Evolutionary conservation across 2,797 vertebrate genomes (phyloP).

Genomic region (Ispidina lecontei): DNA sequence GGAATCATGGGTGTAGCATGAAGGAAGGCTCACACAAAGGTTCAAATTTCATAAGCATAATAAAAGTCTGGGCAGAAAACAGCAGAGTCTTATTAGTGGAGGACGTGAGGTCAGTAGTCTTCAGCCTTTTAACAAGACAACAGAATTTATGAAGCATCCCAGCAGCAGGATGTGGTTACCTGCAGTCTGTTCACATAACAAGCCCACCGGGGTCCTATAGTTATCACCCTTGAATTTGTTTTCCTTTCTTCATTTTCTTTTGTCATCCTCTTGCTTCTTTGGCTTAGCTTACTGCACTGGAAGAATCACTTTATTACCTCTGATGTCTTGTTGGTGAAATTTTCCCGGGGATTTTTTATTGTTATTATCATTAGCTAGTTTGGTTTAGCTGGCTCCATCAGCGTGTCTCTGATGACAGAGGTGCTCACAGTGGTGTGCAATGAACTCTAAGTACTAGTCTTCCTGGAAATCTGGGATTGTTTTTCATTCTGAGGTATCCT

Average conservation of each 20-base stretch:
- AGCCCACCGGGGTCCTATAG: constrained; percentile 88
- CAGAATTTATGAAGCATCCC: constrained; percentile 89
- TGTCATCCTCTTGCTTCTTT: constrained; percentile 79
- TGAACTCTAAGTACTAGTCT: neutral
- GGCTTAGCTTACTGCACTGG: constrained; percentile 74
- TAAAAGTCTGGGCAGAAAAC: constrained; percentile 64
- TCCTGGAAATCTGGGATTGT: neutral
- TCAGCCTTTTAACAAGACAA: constrained; percentile 89
- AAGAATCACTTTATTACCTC: constrained; percentile 78
- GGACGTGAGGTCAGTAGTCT: constrained; percentile 86
- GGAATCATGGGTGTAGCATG: neutral
- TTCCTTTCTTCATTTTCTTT: constrained; percentile 83
- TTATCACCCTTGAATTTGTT: constrained; percentile 83
- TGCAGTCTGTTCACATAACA: constrained; percentile 89
- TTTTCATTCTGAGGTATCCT: neutral
- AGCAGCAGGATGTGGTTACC: constrained; percentile 85
- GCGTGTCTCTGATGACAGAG: neutral
- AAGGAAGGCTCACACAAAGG: neutral
- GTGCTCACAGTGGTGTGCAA: neutral
- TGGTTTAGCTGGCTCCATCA: neutral
- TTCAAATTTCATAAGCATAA: constrained; percentile 19
- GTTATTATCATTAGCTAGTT: neutral
- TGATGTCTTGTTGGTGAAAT: constrained; percentile 76
- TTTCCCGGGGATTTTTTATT: constrained; percentile 65
- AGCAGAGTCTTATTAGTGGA: constrained; percentile 80